Evolutionary conservation across 2,888 invertebrate genomes (phyloP).

Genomic region (Arctia plantaginis): DNA sequence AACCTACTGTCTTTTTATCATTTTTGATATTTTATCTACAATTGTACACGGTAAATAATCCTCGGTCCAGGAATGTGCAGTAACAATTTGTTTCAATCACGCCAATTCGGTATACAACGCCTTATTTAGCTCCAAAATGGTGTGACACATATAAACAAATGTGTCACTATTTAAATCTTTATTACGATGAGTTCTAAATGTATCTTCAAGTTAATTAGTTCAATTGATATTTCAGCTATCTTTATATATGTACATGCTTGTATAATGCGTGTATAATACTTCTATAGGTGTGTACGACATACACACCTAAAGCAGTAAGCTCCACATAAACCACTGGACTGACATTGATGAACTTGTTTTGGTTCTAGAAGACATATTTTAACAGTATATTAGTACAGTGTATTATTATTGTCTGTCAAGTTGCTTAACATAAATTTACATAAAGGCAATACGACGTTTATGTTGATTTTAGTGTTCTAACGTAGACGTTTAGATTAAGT

Average conservation of each 20-base stretch:
- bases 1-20: background rate
- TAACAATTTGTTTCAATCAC: slow-evolving; percentile 34
- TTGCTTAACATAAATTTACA: too few species aligned
- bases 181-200: background rate
- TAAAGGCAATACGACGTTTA: too few species aligned
- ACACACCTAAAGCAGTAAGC: too few species aligned
- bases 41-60: slow-evolving; percentile 3
- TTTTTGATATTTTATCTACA: background rate
- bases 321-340: too few species aligned
- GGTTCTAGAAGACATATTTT: background rate
- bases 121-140: slow-evolving; percentile 26
- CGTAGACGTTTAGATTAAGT: too few species aligned
- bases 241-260: too few species aligned
- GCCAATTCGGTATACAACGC: slow-evolving; percentile 31
- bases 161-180: slow-evolving; percentile 1
- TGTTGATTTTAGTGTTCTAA: too few species aligned
- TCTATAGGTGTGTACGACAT: too few species aligned
- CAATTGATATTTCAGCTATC: background rate
- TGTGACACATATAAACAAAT: slow-evolving; percentile 16
- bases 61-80: slow-evolving; percentile 23
- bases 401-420: too few species aligned
- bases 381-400: background rate
- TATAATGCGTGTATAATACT: too few species aligned
- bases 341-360: too few species aligned
- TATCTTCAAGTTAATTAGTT: background rate